A percentile compares a stretch with the other conserved stretches of the same genome.
These are phyloP conservation scores for Iphiclides podalirius DNA, from an alignment of 2,888 invertebrate species.

Conservation along the genomic window DNA sequence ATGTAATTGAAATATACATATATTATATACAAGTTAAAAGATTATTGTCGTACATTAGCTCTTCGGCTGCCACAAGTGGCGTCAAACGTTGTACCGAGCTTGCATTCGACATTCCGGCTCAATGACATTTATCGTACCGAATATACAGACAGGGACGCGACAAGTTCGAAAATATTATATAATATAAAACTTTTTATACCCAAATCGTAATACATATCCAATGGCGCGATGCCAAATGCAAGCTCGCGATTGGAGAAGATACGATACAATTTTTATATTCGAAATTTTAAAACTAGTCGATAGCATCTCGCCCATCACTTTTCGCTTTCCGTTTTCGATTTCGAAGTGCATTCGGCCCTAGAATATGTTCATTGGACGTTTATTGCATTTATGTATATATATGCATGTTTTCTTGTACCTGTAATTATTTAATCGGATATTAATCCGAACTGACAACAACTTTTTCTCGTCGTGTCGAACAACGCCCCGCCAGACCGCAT, in stretches of 20 bases:
- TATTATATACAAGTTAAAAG: conserved; percentile 76
- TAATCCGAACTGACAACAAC: neutral
- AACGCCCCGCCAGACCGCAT: conserved; percentile 73
- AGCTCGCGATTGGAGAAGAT: conserved; percentile 43
- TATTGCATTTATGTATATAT: conserved; percentile 21
- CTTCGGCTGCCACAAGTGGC: conserved; percentile 68
- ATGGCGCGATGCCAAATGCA: conserved; percentile 67
- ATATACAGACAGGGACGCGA: conserved; percentile 34
- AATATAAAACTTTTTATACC: conserved; percentile 30
- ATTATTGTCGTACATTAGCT: conserved; percentile 70
- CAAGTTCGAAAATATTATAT: conserved; percentile 27
- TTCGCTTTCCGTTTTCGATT: conserved; percentile 64
- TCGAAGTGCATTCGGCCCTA: conserved; percentile 63
- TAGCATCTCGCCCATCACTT: conserved; percentile 63
- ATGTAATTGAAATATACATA: conserved; percentile 78
- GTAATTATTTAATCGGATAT: conserved; percentile 5
- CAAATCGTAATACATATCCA: conserved; percentile 71
- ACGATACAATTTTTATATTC: conserved; percentile 73
- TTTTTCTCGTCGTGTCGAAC: conserved; percentile 46
- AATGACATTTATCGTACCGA: conserved; percentile 37
- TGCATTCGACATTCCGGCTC: conserved; percentile 66
- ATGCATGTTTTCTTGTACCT: too few species aligned
- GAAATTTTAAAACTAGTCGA: conserved; percentile 74
- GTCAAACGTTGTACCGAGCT: conserved; percentile 56
- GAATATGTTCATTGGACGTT: conserved; percentile 48